phyloP scores from a whole-genome alignment of 2,797 vertebrate species.

The Lepus townsendii region DNA sequence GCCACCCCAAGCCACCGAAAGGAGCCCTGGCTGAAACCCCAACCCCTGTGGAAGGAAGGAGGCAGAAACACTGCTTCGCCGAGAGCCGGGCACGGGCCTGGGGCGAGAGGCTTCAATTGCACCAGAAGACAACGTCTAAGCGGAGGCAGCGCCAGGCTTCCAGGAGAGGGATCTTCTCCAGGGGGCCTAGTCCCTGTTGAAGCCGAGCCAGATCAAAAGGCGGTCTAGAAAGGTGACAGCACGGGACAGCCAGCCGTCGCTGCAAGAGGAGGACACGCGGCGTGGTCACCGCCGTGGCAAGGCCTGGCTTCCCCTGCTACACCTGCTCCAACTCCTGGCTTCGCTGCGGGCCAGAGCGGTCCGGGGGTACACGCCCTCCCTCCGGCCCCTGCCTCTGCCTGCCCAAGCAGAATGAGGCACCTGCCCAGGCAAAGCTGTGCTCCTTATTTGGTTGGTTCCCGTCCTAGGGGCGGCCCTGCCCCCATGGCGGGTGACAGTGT shows the following conservation, averaged over 20 bases:
- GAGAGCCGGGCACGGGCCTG: background rate
- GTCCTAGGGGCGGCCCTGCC: too few relatives aligned
- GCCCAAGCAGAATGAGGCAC: too few relatives aligned
- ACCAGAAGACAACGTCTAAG: background rate
- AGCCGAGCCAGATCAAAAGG: slow-evolving; percentile 67
- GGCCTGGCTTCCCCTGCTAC: too few relatives aligned
- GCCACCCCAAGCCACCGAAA: background rate
- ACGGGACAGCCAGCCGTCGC: slow-evolving; percentile 44
- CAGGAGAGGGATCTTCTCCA: background rate
- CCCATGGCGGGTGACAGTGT: too few relatives aligned
- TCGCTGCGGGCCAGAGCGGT: too few relatives aligned
- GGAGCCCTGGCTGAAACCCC: background rate
- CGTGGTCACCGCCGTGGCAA: background rate
- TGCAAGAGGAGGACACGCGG: slow-evolving; percentile 36
- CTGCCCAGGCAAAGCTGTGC: too few relatives aligned
- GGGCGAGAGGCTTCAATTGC: background rate
- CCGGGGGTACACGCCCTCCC: too few relatives aligned
- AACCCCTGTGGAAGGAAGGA: background rate
- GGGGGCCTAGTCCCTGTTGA: slow-evolving; percentile 47
- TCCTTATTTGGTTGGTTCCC: too few relatives aligned
- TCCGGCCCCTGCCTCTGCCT: too few relatives aligned
- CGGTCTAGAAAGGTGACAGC: slow-evolving; percentile 53
- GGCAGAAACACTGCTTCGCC: background rate
- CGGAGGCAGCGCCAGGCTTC: background rate
- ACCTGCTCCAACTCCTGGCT: too few relatives aligned